phyloP scores from a whole-genome alignment of 2,113 vertebrate genomes.

The Donacobius atricapilla region DNA sequence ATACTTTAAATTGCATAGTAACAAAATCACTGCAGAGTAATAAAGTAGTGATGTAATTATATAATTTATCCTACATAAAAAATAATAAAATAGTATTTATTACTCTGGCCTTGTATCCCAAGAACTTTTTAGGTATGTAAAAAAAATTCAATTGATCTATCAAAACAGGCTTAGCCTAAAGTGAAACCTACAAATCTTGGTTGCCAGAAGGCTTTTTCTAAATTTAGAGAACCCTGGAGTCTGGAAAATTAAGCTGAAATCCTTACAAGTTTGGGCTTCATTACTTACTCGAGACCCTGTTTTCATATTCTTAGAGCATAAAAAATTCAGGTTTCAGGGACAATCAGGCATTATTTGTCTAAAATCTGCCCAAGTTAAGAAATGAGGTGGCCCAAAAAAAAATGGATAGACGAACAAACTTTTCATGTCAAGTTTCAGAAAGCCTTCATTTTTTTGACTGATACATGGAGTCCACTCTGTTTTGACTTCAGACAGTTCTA shows the following conservation, averaged over 20 bases:
- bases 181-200: not conserved
- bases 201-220: not conserved
- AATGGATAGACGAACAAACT: not conserved
- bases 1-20: not conserved
- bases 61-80: not conserved
- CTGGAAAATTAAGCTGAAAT: not conserved
- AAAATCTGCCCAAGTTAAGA: not conserved
- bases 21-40: not conserved
- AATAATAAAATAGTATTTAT: conserved; percentile 36
- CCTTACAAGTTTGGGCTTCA: not conserved
- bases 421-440: not conserved
- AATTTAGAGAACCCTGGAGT: not conserved
- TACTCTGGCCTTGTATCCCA: not conserved
- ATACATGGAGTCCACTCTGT: not conserved
- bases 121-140: not conserved
- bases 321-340: not conserved
- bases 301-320: not conserved
- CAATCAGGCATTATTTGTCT: not conserved
- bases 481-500: not conserved
- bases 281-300: not conserved
- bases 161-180: not conserved
- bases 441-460: not conserved
- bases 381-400: not conserved
- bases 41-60: conserved; percentile 11
- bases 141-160: not conserved